These are phyloP conservation scores for Orthosia incerta DNA, from an alignment of 2,888 invertebrate species.

Conservation along the genomic window DNA sequence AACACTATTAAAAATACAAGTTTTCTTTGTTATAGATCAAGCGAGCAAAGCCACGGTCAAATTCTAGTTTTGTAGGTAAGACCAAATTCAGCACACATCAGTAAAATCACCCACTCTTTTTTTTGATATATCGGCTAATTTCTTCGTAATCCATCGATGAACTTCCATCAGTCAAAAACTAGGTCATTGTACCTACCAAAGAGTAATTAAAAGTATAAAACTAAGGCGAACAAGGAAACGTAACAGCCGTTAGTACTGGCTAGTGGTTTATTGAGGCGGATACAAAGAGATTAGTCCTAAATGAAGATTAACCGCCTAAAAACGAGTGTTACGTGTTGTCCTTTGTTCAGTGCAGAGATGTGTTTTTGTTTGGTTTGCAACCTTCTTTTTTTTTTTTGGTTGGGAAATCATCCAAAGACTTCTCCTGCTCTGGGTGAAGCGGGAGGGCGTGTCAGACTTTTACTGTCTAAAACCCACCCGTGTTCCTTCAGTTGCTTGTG, in stretches of 20 bases:
- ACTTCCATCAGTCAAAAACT: slow-evolving; percentile 14
- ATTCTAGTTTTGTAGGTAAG: no score
- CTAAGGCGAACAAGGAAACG: slow-evolving; percentile 24
- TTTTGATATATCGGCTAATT: neutral
- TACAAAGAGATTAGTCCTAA: slow-evolving; percentile 44
- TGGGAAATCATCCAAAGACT: no score
- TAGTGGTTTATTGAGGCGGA: slow-evolving; percentile 24
- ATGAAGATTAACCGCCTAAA: slow-evolving; percentile 28
- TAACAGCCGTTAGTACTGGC: slow-evolving; percentile 17
- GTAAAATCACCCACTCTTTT: no score
- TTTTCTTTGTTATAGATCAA: no score
- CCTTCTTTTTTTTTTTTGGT: no score
- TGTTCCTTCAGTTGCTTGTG: no score
- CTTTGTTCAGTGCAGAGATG: neutral
- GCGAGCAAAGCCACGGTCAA: no score
- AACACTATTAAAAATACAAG: no score
- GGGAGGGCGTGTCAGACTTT: no score
- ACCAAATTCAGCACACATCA: neutral
- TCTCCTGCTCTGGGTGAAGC: no score
- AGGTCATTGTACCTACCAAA: slow-evolving; percentile 33
- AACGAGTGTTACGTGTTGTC: neutral
- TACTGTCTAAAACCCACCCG: no score
- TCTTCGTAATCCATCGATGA: slow-evolving; percentile 23
- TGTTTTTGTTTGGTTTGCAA: neutral
- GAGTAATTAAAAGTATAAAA: slow-evolving; percentile 53